A percentile compares a stretch with the other conserved stretches of the same genome.
These are phyloP conservation scores for Paratrypauchen microcephalus DNA, from an alignment of 2,797 vertebrate genomes.

Conservation along the genomic window DNA sequence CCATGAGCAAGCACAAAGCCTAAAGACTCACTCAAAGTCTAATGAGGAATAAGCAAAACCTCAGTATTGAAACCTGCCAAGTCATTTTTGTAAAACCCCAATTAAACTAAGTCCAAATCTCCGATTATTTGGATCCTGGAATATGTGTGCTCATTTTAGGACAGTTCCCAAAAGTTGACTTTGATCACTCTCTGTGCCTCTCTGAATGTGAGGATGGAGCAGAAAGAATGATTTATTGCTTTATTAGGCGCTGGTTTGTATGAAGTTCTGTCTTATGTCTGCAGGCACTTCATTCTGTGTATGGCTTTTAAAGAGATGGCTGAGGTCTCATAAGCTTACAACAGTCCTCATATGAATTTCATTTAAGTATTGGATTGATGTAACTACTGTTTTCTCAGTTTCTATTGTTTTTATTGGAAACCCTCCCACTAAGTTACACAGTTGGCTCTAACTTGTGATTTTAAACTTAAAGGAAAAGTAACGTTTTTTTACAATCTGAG, in stretches of 20 bases:
- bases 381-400: conserved; percentile 14
- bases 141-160: conserved; percentile 16
- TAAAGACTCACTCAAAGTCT: conserved; percentile 15
- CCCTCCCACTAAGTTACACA: not conserved
- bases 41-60: conserved; percentile 22
- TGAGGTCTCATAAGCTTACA: not conserved
- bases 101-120: conserved; percentile 21
- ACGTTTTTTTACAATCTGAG: no score
- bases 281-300: conserved; percentile 8
- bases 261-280: conserved; percentile 7
- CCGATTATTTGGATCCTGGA: conserved; percentile 29
- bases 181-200: not conserved
- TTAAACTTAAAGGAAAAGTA: no score
- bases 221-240: conserved; percentile 8
- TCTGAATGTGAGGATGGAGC: not conserved
- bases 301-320: not conserved
- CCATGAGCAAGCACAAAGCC: conserved; percentile 34
- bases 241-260: not conserved
- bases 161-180: conserved; percentile 10
- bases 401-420: not conserved
- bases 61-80: conserved; percentile 32
- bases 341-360: conserved; percentile 19
- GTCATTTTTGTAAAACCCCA: conserved; percentile 25
- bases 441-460: not conserved
- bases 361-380: conserved; percentile 27